Conservation (phyloP, 1,140 invertebrate species). For the Thaumatotibia leucotreta region DNA sequence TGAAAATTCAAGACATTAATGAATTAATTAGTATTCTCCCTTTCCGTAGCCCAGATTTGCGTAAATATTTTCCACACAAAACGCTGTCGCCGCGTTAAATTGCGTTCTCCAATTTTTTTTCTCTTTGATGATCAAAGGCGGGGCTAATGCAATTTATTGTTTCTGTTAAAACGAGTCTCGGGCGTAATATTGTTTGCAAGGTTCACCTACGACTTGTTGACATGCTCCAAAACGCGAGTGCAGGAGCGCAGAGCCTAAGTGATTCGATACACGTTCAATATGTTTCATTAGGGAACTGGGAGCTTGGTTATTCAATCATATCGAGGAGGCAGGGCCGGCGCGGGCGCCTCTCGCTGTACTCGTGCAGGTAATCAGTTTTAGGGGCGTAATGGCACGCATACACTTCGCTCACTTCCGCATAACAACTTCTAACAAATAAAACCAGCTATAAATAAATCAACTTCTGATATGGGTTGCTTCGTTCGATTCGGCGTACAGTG, state of each 20-base stretch:
- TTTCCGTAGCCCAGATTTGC: slow-evolving; percentile 46
- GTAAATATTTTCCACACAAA: slow-evolving; percentile 61
- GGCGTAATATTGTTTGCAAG: slow-evolving; percentile 65
- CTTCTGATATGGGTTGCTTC: too few relatives aligned
- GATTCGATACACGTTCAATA: slow-evolving; percentile 74
- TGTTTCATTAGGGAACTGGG: slow-evolving; percentile 71
- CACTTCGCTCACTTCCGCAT: neutral
- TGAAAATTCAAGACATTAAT: slow-evolving; percentile 59
- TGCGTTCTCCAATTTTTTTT: slow-evolving; percentile 60
- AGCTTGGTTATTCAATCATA: slow-evolving; percentile 73
- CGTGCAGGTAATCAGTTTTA: slow-evolving; percentile 5
- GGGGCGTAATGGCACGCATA: neutral
- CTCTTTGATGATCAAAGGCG: slow-evolving; percentile 64
- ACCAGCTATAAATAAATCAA: neutral
- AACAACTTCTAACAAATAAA: neutral
- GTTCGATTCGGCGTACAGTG: too few relatives aligned
- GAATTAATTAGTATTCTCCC: slow-evolving; percentile 58
- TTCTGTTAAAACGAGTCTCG: slow-evolving; percentile 70
- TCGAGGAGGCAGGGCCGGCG: slow-evolving; percentile 42
- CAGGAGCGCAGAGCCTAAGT: slow-evolving; percentile 67
- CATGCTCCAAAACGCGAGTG: slow-evolving; percentile 60
- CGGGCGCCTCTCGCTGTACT: slow-evolving; percentile 25
- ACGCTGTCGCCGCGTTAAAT: slow-evolving; percentile 56
- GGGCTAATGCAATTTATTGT: slow-evolving; percentile 72
- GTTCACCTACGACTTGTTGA: slow-evolving; percentile 67